These are phyloP conservation scores for Hirtodrosophila cameraria DNA, from an alignment of 2,888 invertebrate species.

Conservation along the genomic window DNA sequence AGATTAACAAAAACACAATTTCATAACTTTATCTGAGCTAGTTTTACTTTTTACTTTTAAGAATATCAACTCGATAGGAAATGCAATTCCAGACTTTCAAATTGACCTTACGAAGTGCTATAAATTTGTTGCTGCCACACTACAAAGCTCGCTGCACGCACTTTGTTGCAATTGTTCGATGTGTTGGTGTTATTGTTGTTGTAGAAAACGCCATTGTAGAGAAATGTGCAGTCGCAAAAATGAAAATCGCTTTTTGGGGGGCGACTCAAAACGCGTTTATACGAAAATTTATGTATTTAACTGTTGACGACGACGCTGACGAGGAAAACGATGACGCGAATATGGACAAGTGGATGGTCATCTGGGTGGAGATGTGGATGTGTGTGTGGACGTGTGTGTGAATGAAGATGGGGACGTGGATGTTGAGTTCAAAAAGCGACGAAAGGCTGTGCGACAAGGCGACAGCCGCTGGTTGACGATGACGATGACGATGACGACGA, in stretches of 20 bases:
- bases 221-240: conserved; percentile 33
- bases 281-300: conserved; percentile 80
- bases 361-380: neutral
- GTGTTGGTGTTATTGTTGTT: conserved; percentile 10
- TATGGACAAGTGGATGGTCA: conserved; percentile 38
- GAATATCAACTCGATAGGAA: no score
- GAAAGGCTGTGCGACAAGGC: conserved; percentile 69
- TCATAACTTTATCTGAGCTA: no score
- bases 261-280: conserved; percentile 73
- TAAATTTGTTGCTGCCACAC: conserved; percentile 36
- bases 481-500: conserved; percentile 3
- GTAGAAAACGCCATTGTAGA: conserved; percentile 31
- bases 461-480: conserved; percentile 32
- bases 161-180: conserved; percentile 43
- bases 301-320: conserved; percentile 73
- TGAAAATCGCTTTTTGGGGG: conserved; percentile 36
- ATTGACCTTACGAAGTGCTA: no score
- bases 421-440: conserved; percentile 62
- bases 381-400: neutral
- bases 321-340: conserved; percentile 73
- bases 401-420: neutral
- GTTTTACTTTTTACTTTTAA: no score
- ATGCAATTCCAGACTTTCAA: no score
- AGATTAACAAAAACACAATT: no score
- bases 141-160: conserved; percentile 36